Evolutionary conservation across 2,888 invertebrate genomes (phyloP).

Genomic region (Eristalinus sepulchralis): DNA sequence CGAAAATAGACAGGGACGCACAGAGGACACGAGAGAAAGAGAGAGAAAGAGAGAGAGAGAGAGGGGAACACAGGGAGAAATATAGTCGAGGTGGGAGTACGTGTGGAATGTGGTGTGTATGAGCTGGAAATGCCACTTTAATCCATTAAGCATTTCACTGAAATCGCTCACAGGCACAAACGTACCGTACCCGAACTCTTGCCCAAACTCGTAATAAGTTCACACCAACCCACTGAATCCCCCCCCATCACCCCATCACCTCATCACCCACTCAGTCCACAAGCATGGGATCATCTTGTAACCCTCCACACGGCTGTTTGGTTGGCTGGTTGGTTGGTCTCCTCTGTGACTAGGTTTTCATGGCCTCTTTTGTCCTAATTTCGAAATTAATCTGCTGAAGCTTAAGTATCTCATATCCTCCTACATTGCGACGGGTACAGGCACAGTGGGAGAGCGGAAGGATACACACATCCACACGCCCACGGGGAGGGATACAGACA

Average conservation of each 20-base stretch:
- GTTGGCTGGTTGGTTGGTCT: neutral
- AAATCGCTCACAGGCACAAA: constrained; percentile 46
- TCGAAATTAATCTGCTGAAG: constrained; percentile 69
- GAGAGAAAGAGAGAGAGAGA: neutral
- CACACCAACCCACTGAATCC: constrained; percentile 32
- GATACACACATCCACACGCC: constrained; percentile 1
- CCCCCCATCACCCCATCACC: constrained; percentile 25
- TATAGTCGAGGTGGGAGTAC: neutral
- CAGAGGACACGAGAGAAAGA: neutral
- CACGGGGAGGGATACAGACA: constrained; percentile 3
- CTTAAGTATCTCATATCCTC: constrained; percentile 67
- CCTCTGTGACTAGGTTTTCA: neutral
- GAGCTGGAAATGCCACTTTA: constrained; percentile 62
- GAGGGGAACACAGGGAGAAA: neutral
- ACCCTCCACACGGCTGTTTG: neutral
- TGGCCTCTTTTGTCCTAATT: constrained; percentile 67
- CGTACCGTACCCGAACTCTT: constrained; percentile 1
- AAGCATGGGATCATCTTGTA: neutral
- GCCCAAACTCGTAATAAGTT: constrained; percentile 64
- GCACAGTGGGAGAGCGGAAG: neutral
- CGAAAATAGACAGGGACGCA: neutral
- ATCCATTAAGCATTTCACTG: constrained; percentile 52
- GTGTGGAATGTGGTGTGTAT: constrained; percentile 7
- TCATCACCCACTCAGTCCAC: constrained; percentile 34
- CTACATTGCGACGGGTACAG: neutral